Conservation (phyloP, 1,140 invertebrate genomes). For the Polyergus mexicanus region DNA sequence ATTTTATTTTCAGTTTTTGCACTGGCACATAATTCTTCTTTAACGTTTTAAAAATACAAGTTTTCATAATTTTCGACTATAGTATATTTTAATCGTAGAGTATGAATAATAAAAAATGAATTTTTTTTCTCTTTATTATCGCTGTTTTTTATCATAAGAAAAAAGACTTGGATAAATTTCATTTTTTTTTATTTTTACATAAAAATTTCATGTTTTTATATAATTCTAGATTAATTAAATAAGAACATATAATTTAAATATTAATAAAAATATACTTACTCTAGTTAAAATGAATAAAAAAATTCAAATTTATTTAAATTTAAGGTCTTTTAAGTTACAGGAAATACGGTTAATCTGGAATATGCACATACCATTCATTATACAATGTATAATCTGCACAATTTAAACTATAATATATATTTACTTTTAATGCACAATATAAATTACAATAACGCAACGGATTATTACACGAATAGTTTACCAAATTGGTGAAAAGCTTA, state of each 20-base stretch:
- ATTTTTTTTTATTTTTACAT: neutral
- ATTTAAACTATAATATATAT: too few species aligned
- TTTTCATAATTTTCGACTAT: neutral
- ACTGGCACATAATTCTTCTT: conserved; percentile 18
- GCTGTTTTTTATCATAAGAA: neutral
- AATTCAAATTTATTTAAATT: neutral
- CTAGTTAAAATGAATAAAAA: neutral
- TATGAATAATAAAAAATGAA: neutral
- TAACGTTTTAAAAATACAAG: conserved; percentile 29
- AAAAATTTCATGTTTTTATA: neutral
- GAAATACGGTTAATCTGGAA: neutral
- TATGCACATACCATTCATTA: neutral
- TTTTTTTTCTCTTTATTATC: neutral
- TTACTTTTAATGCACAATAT: neutral
- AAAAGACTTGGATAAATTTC: neutral
- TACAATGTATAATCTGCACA: neutral
- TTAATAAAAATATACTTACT: neutral
- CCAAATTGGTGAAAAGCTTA: conserved; percentile 10
- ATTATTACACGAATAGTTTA: conserved; percentile 27
- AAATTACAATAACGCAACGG: conserved; percentile 16
- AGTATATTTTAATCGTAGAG: neutral
- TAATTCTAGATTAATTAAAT: conserved; percentile 14
- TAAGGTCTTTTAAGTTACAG: neutral
- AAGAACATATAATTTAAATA: neutral
- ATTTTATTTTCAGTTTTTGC: conserved; percentile 17